These are phyloP conservation scores for Sebastes nivosus DNA, from an alignment of 2,797 vertebrate genomes.

Conservation along the genomic window DNA sequence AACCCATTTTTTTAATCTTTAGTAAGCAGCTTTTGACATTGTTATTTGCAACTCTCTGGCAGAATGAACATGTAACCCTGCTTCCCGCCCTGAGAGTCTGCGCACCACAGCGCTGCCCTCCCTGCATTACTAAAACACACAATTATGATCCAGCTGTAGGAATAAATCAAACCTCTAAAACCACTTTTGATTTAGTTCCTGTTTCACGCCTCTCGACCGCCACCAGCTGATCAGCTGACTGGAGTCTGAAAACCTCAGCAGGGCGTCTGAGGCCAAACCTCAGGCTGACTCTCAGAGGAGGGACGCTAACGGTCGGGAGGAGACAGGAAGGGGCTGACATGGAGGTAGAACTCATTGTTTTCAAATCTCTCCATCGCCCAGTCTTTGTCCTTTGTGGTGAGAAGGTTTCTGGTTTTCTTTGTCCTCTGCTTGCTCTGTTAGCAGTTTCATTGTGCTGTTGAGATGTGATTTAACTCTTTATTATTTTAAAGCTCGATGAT, in stretches of 20 bases:
- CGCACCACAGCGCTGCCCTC: neutral
- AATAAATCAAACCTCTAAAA: conserved; percentile 10
- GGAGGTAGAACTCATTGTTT: conserved; percentile 48
- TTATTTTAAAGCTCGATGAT: neutral
- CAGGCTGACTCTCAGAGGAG: conserved; percentile 7
- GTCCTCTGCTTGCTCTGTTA: neutral
- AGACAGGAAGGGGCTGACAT: conserved; percentile 24
- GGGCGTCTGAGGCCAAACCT: conserved; percentile 37
- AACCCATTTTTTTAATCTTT: neutral
- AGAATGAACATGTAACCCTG: neutral
- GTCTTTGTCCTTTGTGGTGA: conserved; percentile 22
- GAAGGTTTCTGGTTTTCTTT: conserved; percentile 23
- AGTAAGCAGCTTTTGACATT: neutral
- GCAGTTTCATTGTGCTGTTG: conserved; percentile 10
- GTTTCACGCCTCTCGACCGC: neutral
- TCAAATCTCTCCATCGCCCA: neutral
- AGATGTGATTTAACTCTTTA: neutral
- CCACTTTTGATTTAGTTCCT: neutral
- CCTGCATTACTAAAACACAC: neutral
- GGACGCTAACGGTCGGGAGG: conserved; percentile 40
- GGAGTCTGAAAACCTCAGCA: conserved; percentile 18
- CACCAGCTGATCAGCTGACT: neutral
- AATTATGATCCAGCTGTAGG: neutral
- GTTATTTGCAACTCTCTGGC: neutral
- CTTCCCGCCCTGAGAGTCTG: neutral